Base-by-base conservation (phyloP, 1,140 invertebrate genomes). In the Drosophila mayri region DNA sequence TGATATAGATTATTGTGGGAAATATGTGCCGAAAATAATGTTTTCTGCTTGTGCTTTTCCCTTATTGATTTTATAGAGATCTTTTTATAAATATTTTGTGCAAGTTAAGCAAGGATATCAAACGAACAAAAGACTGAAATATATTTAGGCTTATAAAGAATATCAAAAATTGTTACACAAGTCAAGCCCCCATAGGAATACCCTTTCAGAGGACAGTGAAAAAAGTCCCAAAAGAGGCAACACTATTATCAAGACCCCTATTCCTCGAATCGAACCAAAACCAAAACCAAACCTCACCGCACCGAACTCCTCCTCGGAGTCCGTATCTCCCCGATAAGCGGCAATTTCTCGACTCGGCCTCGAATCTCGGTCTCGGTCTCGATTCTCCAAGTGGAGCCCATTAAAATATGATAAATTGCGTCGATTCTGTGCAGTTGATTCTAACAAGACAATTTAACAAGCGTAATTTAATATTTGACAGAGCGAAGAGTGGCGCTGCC, bases 401-500 rank as follows among this genome's bases (percentile, higher is more conserved):
- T 91, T 91, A 91, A 91, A 91, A 91, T 91, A 91, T 91, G 90
- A 91, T 91, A 91, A 91, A 91, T 90, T 91, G 85, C 81, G 81
- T 91, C 90, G 91, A 91, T 91, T 91, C 91, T 86, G 79, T 78
- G 76, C 81, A 91, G 90, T 91, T 86, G 90, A 91, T 91, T 91
- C 91, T 91, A 91, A 91, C 90, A 91, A 91, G 90, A 91, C 90
- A 91, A 91, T 91, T 91, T 91, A 91, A 91, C 90, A 91, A 91
- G 90, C 90, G 90, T 91, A 91, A 91, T 91, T 91, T 91, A 91
- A 91, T 91, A 91, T 91, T 91, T 91, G 86, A 88, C 85, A 88
- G 85, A 90, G 85, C 47, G 68, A 62, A 62, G 70, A 81, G 75
- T 63, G n/a, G 46, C 41, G 61, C 73, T 52, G 49, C 61, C 25